These are phyloP conservation scores for Argyra leucocephala DNA, from an alignment of 2,888 invertebrate species.

Conservation along the genomic window DNA sequence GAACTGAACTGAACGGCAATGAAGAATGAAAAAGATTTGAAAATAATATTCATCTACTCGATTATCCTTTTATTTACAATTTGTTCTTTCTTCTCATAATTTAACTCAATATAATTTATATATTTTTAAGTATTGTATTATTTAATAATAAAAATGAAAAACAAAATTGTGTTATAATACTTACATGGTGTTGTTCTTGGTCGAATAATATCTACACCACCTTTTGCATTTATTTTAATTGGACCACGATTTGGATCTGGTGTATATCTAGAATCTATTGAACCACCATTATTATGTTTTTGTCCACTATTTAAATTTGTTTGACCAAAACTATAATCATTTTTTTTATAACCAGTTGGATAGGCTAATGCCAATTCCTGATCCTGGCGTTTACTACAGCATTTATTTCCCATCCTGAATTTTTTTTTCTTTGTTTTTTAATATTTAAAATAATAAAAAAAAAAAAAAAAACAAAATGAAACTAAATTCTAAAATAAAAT, in stretches of 20 bases:
- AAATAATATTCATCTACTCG: too few relatives aligned
- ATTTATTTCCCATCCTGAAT: constrained; percentile 67
- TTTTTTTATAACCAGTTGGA: constrained; percentile 42
- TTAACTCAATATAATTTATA: too few relatives aligned
- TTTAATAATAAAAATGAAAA: neutral
- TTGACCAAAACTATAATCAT: constrained; percentile 42
- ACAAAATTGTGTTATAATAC: constrained; percentile 29
- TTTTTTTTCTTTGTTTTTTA: constrained; percentile 12
- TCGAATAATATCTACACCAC: constrained; percentile 67
- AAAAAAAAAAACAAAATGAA: neutral
- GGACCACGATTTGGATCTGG: constrained; percentile 68
- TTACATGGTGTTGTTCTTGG: constrained; percentile 58
- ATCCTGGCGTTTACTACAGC: constrained; percentile 77
- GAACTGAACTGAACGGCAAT: too few relatives aligned
- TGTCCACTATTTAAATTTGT: constrained; percentile 41
- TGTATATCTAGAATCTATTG: constrained; percentile 58
- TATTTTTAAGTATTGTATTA: too few relatives aligned
- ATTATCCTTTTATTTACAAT: too few relatives aligned
- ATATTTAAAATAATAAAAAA: too few relatives aligned
- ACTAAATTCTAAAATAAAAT: neutral
- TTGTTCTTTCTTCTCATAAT: too few relatives aligned
- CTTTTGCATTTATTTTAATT: constrained; percentile 47
- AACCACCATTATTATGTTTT: constrained; percentile 44
- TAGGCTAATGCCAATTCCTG: constrained; percentile 47
- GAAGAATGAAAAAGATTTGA: too few relatives aligned